Evolutionary conservation across 1,140 invertebrate genomes (phyloP), one percentile per base, ranked within the genome.

Genomic region (Macrobrachium nipponense): DNA sequence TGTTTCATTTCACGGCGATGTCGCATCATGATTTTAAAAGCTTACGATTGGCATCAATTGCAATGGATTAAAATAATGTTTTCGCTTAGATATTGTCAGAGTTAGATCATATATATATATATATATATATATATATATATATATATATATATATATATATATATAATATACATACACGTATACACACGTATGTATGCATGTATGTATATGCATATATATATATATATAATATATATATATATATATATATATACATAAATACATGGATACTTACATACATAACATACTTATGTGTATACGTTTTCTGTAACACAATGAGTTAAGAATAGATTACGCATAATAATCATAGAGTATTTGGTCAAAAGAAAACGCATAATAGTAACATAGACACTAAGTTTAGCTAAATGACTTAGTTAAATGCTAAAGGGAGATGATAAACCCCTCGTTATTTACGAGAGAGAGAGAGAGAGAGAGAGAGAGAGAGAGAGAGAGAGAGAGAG

Each of bases 401-500:
- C 20, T 14, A 8, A 72, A 12, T 72, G 14, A 72, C 20, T 14
- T n/a, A 36, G 68, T 72, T 72, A 8, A 72, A 36, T 36, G 27
- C 27, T 36, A 4, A 36, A 36, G 27, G 27, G 27, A 1, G 27
- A 2, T 36, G 27, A 36, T 36, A 36, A 36, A 36, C 27, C 27
- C n/a, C n/a, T n/a, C n/a, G n/a, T n/a, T n/a, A n/a, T n/a, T n/a
- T n/a, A n/a, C 5, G 64, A 66, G 64, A 66, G 64, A 66, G 64
- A 66, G 64, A 66, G 64, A 66, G 64, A 66, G 64, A 66, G 64
- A 66, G 64, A 66, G 64, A 66, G 64, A 66, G 64, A 66, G 64
- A 66, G 64, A 66, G 64, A 66, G 64, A 66, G 64, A 66, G 64
- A 66, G 64, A 66, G 64, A 66, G 64, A 66, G 64, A 66, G 64